Conservation (phyloP, 2,888 invertebrate genomes). For the Athalia rosae region DNA sequence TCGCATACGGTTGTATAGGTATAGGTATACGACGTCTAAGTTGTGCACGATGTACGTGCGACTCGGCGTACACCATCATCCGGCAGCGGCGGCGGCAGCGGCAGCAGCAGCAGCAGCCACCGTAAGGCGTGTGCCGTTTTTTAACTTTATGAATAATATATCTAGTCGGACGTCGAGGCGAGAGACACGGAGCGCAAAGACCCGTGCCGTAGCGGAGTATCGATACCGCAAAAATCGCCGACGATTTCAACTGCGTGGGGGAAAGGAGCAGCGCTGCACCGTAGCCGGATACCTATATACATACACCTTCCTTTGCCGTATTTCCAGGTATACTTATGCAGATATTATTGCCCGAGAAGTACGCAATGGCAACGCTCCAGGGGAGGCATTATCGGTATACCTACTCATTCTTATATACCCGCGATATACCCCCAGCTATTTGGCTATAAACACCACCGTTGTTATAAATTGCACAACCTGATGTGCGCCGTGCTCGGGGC, state of each 20-base stretch:
- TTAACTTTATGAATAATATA: constrained; percentile 51
- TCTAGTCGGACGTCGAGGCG: constrained; percentile 11
- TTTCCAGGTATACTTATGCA: no score
- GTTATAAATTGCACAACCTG: no score
- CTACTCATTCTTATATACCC: no score
- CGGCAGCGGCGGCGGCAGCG: no score
- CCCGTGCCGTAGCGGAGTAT: not conserved
- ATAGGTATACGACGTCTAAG: constrained; percentile 26
- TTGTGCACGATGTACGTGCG: constrained; percentile 42
- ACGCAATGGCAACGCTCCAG: no score
- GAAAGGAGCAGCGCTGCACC: not conserved
- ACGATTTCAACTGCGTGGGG: not conserved
- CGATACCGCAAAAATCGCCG: not conserved
- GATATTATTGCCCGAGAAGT: no score
- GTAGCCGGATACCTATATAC: not conserved
- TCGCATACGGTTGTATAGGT: constrained; percentile 9
- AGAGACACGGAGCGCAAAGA: not conserved
- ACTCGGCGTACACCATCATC: constrained; percentile 52
- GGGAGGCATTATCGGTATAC: no score
- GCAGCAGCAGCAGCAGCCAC: constrained; percentile 58
- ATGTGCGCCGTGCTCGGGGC: no score
- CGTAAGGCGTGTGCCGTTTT: constrained; percentile 72
- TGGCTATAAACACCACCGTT: no score
- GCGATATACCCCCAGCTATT: no score
- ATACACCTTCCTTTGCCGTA: not conserved